Base-by-base conservation (phyloP, 1,140 invertebrate species). In the Cardiocondyla obscurior region DNA sequence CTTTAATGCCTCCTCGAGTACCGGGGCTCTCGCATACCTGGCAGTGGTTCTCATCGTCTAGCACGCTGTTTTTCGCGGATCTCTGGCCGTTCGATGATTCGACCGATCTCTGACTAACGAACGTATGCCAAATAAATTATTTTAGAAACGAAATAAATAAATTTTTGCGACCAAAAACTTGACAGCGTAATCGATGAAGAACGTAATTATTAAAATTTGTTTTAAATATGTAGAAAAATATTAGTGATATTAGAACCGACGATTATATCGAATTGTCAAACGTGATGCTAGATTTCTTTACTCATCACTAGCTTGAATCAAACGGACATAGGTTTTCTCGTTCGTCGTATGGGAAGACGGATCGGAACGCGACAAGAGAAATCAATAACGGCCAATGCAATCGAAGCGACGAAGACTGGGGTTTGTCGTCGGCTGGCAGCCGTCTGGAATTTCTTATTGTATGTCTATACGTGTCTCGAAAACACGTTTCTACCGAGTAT, bases 11-110 rank as follows among this genome's bases (percentile, higher is more conserved):
- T 84, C 77, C 76, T 82, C 65, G 64, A 55, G 82, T 30, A 49
- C 25, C 49, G 65, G 36, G 73, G 81, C 25, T 85, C 73, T 39
- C 76, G 69, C 86, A 85, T 87, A 85, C 83, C 73, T 83, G 62
- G 0, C 87, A 88, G 87, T 81, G 87, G 87, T 84, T 85, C 87
- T 88, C 86, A 62, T n/a, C 4, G 46, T 8, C 33, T 8, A 12
- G 33, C 53, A 39, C n/a, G 5, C 58, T 55, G n/a, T n/a, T 44
- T 42, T 44, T 16, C 10, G n/a, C 5, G 19, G 36, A 28, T 39
- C 46, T 16, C 58, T 42, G 12, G 25, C 28, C 12, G 51, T 49
- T 12, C 16, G n/a, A 14, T 4, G 2, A 12, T 67, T 46, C 39
- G 19, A 22, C 14, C n/a, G 2, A 19, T 58, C n/a, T n/a, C 16